These are phyloP conservation scores for Heloderma charlesbogerti DNA, from an alignment of 2,113 vertebrate species.

Conservation along the genomic window DNA sequence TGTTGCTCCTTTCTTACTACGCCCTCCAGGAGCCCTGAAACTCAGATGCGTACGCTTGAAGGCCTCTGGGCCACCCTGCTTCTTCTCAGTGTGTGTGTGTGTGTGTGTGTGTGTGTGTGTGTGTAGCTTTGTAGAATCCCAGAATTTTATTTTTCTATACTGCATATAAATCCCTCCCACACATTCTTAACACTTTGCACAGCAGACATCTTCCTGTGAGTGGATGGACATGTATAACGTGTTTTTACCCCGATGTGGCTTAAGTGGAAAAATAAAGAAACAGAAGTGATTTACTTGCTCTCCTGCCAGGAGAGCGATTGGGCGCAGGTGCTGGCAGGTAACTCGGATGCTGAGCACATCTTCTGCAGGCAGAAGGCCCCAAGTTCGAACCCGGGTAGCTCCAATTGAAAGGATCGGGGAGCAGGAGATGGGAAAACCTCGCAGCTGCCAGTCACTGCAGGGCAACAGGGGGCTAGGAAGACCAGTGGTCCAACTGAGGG, in stretches of 20 bases:
- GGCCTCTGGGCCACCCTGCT: not conserved
- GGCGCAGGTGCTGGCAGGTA: not conserved
- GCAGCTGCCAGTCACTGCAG: not conserved
- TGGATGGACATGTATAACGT: not conserved
- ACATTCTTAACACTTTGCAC: too few relatives aligned
- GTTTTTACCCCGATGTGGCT: not conserved
- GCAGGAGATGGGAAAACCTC: not conserved
- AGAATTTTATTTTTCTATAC: conserved; percentile 13
- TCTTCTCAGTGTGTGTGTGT: too few relatives aligned
- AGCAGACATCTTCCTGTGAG: not conserved
- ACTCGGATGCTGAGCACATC: too few relatives aligned
- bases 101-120: too few relatives aligned
- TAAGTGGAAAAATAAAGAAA: not conserved
- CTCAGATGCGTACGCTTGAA: not conserved
- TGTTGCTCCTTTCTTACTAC: too few relatives aligned
- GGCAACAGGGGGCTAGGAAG: rapidly evolving
- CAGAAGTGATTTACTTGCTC: not conserved
- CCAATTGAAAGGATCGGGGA: not conserved
- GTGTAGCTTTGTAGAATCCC: not conserved
- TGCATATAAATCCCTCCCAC: not conserved
- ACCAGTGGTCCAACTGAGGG: not conserved
- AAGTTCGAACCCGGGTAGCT: too few relatives aligned
- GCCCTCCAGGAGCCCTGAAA: too few relatives aligned
- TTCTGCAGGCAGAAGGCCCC: too few relatives aligned
- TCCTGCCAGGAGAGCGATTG: not conserved